These are phyloP conservation scores for Drosophila yakuba DNA, from an alignment of 1,140 invertebrate species.

Conservation along the genomic window DNA sequence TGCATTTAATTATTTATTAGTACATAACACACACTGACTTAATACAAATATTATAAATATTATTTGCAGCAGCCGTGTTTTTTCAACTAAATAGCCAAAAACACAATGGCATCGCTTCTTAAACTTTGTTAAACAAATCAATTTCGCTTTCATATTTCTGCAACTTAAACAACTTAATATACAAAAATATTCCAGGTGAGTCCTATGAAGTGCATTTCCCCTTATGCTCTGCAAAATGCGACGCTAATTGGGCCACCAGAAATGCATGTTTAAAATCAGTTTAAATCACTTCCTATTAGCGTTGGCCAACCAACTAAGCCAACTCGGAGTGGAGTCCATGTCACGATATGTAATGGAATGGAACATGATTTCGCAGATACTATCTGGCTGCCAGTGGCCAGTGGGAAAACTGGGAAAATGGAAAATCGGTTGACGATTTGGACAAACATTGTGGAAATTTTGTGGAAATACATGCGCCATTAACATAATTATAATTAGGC, in stretches of 20 bases:
- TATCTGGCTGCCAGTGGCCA: slow-evolving; percentile 1
- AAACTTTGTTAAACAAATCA: too few relatives aligned
- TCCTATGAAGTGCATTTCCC: too few relatives aligned
- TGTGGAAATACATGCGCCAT: slow-evolving; percentile 63
- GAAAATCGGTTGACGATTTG: slow-evolving; percentile 35
- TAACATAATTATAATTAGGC: slow-evolving; percentile 75
- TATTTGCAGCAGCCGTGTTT: too few relatives aligned
- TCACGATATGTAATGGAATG: slow-evolving; percentile 30
- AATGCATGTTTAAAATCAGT: slow-evolving; percentile 8
- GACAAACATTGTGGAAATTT: slow-evolving; percentile 48
- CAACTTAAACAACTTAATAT: too few relatives aligned
- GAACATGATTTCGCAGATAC: slow-evolving; percentile 15
- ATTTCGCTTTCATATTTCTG: too few relatives aligned
- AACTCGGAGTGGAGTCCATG: background rate
- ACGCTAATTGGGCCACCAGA: background rate
- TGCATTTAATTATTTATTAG: too few relatives aligned
- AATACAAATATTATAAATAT: too few relatives aligned
- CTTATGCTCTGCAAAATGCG: too few relatives aligned
- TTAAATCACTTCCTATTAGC: slow-evolving; percentile 31
- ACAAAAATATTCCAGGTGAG: too few relatives aligned
- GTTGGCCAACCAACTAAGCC: slow-evolving; percentile 12
- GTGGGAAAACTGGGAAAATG: background rate
- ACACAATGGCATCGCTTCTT: too few relatives aligned
- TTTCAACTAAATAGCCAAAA: too few relatives aligned
- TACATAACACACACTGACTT: too few relatives aligned